Evolutionary conservation across 2,113 vertebrate genomes (phyloP), one percentile per base, ranked within the genome.

Genomic region (Microcebus griseorufus): DNA sequence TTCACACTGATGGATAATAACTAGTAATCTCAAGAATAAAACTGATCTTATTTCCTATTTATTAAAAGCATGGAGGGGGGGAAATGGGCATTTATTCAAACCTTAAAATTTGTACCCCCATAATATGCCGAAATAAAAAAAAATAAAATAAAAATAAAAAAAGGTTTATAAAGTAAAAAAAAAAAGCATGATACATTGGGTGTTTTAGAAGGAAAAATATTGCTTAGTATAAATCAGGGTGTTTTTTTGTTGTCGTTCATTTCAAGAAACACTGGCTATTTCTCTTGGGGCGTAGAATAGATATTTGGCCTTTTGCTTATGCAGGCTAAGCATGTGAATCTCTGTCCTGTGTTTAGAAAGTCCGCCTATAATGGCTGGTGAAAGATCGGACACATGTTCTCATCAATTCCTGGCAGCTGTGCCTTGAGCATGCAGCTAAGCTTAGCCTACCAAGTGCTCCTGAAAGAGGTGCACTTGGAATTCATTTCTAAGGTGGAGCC

Each of bases 241-340:
- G 27, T 65, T 55, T 34, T 67, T 48, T 20, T 1, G 6, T 20
- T 48, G 70, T 48, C 22, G 11, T 34, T 39, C 25, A 20, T 80
- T 96, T 94, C 9, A 81, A 79, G 25, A 88, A 64, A n/a, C 42
- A 20, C 23, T 37, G 48, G 55, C 5, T 23, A 14, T 69, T 90
- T 32, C 70, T 72, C 42, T 65, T 0, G 6, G 27, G 32, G 29
- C 3, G 0, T 23, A 9, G 0, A 39, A 18, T 37, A 20, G 25
- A 1, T 7, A 22, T 29, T 17, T 9, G 17, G 37, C 25, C 69
- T 17, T 80, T n/a, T 32, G 0, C 37, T 17, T n/a, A 0, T n/a
- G 5, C 0, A 5, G 3, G 13, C 17, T 62, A 45, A 1, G 17
- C 13, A 16, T 0, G 9, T 65, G 37, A 64, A 22, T 18, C 10